Percentiles rank a stretch among this genome's conserved stretches.
phyloP scores from a whole-genome alignment of 2,797 vertebrate genomes.

The Tympanoctomys barrerae region DNA sequence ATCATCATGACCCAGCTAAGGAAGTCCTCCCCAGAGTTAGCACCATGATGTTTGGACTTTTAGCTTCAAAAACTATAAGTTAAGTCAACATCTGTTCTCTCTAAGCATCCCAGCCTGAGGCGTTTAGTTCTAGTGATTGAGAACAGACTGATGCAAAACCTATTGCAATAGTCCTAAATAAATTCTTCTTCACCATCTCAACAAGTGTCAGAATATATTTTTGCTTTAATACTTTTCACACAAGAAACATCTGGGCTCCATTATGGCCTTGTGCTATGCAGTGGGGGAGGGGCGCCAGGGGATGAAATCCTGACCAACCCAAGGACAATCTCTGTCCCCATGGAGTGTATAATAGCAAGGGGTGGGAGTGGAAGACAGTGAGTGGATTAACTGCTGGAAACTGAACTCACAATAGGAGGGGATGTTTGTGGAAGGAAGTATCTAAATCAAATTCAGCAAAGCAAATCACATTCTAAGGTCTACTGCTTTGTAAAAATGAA shows the following conservation, averaged over 20 bases:
- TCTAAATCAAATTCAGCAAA: not conserved
- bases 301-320: not conserved
- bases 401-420: not conserved
- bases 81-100: not conserved
- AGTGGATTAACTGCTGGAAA: not conserved
- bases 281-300: not conserved
- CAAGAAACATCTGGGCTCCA: not conserved
- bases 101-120: not conserved
- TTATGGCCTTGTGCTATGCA: not conserved
- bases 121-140: not conserved
- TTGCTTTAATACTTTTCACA: not conserved
- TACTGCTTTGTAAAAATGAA: conserved; percentile 5
- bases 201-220: not conserved
- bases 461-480: not conserved
- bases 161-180: not conserved
- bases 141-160: not conserved
- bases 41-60: not conserved
- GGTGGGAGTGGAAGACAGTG: fast-evolving
- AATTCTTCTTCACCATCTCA: not conserved
- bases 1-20: not conserved
- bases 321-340: too few relatives aligned
- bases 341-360: fast-evolving
- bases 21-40: not conserved
- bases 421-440: not conserved
- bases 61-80: not conserved